Evolutionary conservation across 2,888 invertebrate genomes (phyloP).

Genomic region (Thelaira solivaga): DNA sequence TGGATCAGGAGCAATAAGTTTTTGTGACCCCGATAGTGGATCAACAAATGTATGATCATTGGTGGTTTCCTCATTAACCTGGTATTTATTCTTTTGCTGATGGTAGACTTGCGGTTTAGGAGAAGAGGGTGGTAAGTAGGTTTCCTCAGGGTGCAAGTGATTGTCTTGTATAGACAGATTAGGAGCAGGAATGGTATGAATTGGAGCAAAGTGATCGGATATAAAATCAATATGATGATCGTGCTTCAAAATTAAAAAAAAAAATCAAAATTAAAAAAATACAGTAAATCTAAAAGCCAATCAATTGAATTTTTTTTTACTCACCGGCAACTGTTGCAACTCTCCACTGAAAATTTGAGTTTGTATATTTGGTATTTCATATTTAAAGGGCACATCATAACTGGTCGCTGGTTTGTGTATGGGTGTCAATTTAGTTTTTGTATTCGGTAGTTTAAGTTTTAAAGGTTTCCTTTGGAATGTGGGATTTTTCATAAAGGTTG

Average conservation of each 20-base stretch:
- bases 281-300: neutral
- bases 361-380: constrained; percentile 49
- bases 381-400: constrained; percentile 72
- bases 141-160: constrained; percentile 70
- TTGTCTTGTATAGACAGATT: constrained; percentile 79
- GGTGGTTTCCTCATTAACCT: constrained; percentile 79
- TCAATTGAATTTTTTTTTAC: constrained; percentile 34
- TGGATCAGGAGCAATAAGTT: constrained; percentile 78
- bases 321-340: constrained; percentile 72
- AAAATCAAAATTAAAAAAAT: constrained; percentile 4
- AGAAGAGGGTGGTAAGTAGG: constrained; percentile 69
- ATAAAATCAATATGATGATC: constrained; percentile 79
- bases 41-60: constrained; percentile 76
- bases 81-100: constrained; percentile 74
- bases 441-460: constrained; percentile 72
- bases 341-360: constrained; percentile 60
- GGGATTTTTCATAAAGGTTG: constrained; percentile 67
- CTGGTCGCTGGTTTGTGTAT: constrained; percentile 70
- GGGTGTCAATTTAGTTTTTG: constrained; percentile 66
- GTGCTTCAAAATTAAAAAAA: constrained; percentile 66
- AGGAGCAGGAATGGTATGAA: constrained; percentile 91
- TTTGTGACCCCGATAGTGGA: constrained; percentile 76
- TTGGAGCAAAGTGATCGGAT: constrained; percentile 92
- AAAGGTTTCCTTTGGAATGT: constrained; percentile 70
- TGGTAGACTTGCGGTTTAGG: constrained; percentile 67